Evolutionary conservation across 2,113 vertebrate species (phyloP), one percentile per base, ranked within the genome.

Genomic region (Zootoca vivipara): DNA sequence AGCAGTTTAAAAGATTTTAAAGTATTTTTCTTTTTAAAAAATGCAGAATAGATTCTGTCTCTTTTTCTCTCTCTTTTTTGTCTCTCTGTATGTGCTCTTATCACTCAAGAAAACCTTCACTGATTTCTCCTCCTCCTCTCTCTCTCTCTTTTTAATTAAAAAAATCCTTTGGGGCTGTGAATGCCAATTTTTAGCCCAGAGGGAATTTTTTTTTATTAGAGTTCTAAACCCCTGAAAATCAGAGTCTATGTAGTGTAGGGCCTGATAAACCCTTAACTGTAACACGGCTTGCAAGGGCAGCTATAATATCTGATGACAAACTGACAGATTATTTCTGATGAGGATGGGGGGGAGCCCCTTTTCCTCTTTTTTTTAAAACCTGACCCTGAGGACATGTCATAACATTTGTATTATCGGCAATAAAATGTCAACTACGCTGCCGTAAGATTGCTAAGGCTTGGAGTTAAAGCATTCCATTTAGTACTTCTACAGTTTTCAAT

Each of bases 361-460:
- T 73, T 73, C n/a, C 9, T 90, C 18, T 8, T 73, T 73, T 94
- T 93, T 92, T 96, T 96, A 96, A 92, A 96, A 96, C 94, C 90
- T 95, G 95, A 96, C 95, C 93, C 94, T 95, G 93, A 96, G 96
- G 91, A 95, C 93, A 90, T 96, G 94, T 96, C 93, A 96, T 95
- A 96, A 97, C 92, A 94, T 95, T 94, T 96, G 93, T 94, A 96
- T 95, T 95, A 95, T 92, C 87, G 84, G 93, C 93, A 96, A 95
- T 96, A 93, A 95, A 96, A 85, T 95, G 93, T 95, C 93, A 95
- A 74, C 92, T 82, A 30, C 69, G 93, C 86, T 91, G 85, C 87
- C 89, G 74, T 86, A 91, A 93, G 91, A 95, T 91, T 95, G 95
- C 93, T 95, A 87, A 77, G 90, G 85, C 82, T 94, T 91, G 81